Evolutionary conservation across 2,113 vertebrate genomes (phyloP), one percentile per base, ranked within the genome.

Genomic region (Brachyistius frenatus): DNA sequence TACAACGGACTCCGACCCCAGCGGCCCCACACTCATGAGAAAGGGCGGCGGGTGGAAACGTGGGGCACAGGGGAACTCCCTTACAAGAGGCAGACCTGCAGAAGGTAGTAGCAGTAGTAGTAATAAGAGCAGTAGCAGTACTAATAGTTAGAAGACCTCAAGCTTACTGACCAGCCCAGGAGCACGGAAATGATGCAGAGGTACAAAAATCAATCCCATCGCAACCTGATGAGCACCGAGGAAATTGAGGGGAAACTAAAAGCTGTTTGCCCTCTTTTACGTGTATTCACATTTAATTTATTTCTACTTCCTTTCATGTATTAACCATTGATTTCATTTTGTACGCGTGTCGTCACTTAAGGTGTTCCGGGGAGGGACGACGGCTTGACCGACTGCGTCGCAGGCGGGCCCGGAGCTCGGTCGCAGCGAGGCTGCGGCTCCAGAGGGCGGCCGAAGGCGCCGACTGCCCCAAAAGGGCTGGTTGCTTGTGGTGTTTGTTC

Each of bases 1-100:
- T 93, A 95, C 93, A 90, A 95, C 95, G 67, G 53, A 95, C 94
- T 76, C 91, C 84, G 87, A 81, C 92, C 90, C 83, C 86, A n/a
- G 6, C 54, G 46, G 76, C 87, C 93, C 92, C 91, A 86, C 30
- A 69, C 78, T 83, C 52, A n/a, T 33, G 11, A 47, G 57, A 63
- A 41, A 41, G 56, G 52, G 72, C 4, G 5, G 52, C 41, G 69
- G 79, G 73, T 32, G 31, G 46, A 33, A 31, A n/a, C 39, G 9
- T 13, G 67, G 81, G 68, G 60, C 70, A 66, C 53, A 52, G 62
- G 69, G 74, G 39, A 32, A 50, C 68, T 75, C 70, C 81, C 82
- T 70, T 58, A 81, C 49, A 71, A 81, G 71, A 85, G 83, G 73
- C 80, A 76, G 81, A 86, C 71, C 86, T 83, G 85, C 77, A 80